phyloP scores from a whole-genome alignment of 2,113 vertebrate genomes.

The Poeciliopsis prolifica region DNA sequence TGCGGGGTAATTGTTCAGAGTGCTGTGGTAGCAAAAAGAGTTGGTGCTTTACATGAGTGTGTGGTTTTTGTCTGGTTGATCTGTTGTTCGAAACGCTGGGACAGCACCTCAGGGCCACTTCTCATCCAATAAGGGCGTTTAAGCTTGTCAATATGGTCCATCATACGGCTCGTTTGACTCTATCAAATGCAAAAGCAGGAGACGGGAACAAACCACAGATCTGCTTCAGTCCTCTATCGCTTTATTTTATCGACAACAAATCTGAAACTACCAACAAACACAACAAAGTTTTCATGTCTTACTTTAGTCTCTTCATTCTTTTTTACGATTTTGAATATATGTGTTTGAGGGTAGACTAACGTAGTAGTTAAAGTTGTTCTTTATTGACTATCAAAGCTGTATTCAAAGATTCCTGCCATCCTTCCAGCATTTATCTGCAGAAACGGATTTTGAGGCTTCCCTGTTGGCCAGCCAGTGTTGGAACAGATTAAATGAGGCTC shows the following conservation, averaged over 20 bases:
- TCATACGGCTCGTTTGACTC: constrained; percentile 57
- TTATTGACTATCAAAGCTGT: not conserved
- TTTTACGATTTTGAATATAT: not conserved
- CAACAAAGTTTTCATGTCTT: not conserved
- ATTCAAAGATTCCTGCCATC: not conserved
- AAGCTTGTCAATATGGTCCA: constrained; percentile 61
- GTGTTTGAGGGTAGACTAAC: not conserved
- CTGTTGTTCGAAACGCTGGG: constrained; percentile 48
- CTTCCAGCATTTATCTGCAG: not conserved
- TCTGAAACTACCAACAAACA: constrained; percentile 1
- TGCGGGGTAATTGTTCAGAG: constrained; percentile 61
- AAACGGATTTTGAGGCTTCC: not conserved
- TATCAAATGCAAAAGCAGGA: constrained; percentile 31
- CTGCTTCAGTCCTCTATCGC: not conserved
- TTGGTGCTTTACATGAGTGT: constrained; percentile 51
- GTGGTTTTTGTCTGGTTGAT: constrained; percentile 50
- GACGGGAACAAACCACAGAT: constrained; percentile 7
- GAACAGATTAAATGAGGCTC: not conserved
- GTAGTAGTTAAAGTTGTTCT: not conserved
- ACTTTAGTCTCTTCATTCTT: not conserved
- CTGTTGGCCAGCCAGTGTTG: not conserved
- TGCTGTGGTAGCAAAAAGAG: constrained; percentile 56
- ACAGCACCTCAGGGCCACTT: constrained; percentile 58
- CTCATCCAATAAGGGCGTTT: constrained; percentile 54
- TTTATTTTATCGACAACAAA: not conserved